A percentile compares a stretch with the other conserved stretches of the same genome.
phyloP scores from a whole-genome alignment of 2,113 vertebrate species.

The Boulengeromyrus knoepffleri region DNA sequence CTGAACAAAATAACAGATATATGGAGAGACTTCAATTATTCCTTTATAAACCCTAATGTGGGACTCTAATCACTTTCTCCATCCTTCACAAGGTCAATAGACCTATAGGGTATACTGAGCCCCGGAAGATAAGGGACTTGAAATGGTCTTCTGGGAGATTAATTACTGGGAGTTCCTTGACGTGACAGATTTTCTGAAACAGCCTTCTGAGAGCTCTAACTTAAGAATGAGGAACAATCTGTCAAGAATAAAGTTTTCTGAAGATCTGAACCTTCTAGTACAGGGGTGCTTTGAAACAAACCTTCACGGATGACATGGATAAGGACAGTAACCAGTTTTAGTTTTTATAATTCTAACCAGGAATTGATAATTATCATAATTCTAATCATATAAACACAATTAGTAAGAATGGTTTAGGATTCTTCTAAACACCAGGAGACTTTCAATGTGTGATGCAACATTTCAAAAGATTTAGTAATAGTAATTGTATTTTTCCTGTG shows the following conservation, averaged over 20 bases:
- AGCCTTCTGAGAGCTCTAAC: background rate
- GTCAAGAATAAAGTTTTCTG: background rate
- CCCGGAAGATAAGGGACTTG: slow-evolving; percentile 37
- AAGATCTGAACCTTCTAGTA: background rate
- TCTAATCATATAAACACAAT: background rate
- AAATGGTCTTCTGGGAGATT: slow-evolving; percentile 32
- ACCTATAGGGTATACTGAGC: slow-evolving; percentile 43
- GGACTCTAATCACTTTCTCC: slow-evolving; percentile 37
- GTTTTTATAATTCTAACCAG: background rate
- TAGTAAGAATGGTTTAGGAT: background rate
- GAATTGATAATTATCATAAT: background rate
- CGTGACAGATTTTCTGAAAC: slow-evolving; percentile 16
- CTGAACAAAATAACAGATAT: slow-evolving; percentile 49
- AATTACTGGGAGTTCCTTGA: slow-evolving; percentile 22
- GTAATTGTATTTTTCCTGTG: background rate
- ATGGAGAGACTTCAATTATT: slow-evolving; percentile 42
- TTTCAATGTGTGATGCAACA: background rate
- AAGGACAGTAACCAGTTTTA: background rate
- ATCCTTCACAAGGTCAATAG: slow-evolving; percentile 38
- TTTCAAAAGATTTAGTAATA: background rate
- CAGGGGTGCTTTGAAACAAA: background rate
- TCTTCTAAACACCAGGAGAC: background rate
- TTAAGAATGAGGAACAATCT: background rate
- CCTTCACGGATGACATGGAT: background rate
- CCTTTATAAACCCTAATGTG: slow-evolving; percentile 39